These are phyloP conservation scores for Steinernema khuongi DNA, from an alignment of 1,140 invertebrate species.

Conservation along the genomic window DNA sequence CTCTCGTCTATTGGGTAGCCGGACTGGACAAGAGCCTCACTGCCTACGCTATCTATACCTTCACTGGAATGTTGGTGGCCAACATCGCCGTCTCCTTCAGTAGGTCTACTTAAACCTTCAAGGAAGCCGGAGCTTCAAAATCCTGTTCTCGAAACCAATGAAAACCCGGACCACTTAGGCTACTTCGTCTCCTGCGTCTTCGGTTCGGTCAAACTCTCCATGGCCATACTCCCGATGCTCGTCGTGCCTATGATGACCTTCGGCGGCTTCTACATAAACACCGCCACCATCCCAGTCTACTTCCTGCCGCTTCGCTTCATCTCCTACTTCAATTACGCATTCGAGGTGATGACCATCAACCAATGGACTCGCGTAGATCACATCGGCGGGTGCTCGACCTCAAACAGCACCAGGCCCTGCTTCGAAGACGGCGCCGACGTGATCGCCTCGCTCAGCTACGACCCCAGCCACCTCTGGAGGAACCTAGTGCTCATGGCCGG, in stretches of 20 bases:
- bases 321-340: constrained; percentile 88
- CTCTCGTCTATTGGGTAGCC: constrained; percentile 71
- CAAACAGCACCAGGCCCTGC: not conserved
- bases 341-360: constrained; percentile 82
- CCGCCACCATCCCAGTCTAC: constrained; percentile 76
- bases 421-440: constrained; percentile 8
- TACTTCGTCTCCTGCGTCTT: constrained; percentile 82
- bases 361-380: constrained; percentile 68
- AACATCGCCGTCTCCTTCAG: constrained; percentile 38
- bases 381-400: constrained; percentile 35
- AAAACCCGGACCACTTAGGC: constrained; percentile 65
- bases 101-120: constrained; percentile 12
- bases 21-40: constrained; percentile 35
- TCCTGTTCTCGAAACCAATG: not conserved
- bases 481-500: constrained; percentile 18
- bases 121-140: not conserved
- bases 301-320: constrained; percentile 83
- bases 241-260: constrained; percentile 86
- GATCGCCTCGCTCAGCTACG: constrained; percentile 26
- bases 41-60: constrained; percentile 22
- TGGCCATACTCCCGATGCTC: constrained; percentile 81
- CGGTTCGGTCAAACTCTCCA: constrained; percentile 73
- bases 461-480: not conserved
- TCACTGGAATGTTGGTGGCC: constrained; percentile 23
- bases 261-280: constrained; percentile 87